Conservation (phyloP, 2,113 vertebrate genomes). For the Budorcas taxicolor region DNA sequence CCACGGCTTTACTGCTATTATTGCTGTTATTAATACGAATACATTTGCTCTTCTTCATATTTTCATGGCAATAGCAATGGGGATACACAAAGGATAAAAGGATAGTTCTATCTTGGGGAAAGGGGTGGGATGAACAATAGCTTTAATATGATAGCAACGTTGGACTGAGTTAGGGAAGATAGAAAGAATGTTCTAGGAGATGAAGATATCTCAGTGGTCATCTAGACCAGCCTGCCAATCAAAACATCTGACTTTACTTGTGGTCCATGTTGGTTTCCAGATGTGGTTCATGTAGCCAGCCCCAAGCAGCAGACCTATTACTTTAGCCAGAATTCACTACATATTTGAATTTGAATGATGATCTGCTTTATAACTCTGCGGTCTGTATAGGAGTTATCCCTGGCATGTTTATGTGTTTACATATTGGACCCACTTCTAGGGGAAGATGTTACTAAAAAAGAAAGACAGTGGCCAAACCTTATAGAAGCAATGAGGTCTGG, state of each 20-base stretch:
- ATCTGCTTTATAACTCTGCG: background rate
- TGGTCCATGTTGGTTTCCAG: background rate
- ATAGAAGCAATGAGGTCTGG: background rate
- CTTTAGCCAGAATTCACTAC: background rate
- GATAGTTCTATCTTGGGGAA: too few relatives aligned
- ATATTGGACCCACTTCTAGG: background rate
- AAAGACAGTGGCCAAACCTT: background rate
- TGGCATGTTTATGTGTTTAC: background rate
- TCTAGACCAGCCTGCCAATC: background rate
- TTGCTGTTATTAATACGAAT: background rate
- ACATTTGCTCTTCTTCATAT: background rate
- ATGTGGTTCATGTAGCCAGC: fast-evolving
- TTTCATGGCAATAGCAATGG: background rate
- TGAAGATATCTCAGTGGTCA: too few relatives aligned
- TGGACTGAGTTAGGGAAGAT: background rate
- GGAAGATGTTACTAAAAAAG: background rate
- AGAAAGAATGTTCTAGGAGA: background rate
- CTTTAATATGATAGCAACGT: fast-evolving
- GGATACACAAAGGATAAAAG: background rate
- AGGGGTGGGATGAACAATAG: background rate
- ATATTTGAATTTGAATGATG: background rate
- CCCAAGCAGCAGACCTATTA: background rate
- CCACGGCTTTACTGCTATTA: background rate
- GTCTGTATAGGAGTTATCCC: background rate
- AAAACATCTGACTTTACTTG: background rate